Evolutionary conservation across 2,113 vertebrate genomes (phyloP).

Genomic region (Chascanopsetta lugubris): DNA sequence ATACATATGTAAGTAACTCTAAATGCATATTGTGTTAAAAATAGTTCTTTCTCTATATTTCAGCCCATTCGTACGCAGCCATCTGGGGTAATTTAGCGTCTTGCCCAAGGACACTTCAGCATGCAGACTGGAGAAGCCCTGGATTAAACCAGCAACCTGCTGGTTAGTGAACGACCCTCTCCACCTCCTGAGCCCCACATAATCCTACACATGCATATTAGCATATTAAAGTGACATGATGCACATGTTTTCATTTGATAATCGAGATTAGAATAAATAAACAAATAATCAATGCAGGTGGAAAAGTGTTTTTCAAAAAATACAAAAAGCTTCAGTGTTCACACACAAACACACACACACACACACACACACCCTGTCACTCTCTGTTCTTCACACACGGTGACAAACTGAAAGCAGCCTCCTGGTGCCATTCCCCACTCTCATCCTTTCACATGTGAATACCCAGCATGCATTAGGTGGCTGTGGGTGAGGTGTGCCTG

Average conservation of each 20-base stretch:
- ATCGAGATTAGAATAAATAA: background rate
- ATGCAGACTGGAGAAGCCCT: too few relatives aligned
- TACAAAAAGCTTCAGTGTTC: too few relatives aligned
- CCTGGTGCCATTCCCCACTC: background rate
- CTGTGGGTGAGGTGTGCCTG: constrained; percentile 81
- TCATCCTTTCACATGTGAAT: constrained; percentile 76
- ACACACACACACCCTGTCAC: constrained; percentile 16
- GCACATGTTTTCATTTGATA: too few relatives aligned
- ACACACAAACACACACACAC: background rate
- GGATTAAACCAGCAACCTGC: background rate
- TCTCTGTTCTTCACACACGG: constrained; percentile 20
- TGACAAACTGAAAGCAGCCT: constrained; percentile 50
- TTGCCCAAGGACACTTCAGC: too few relatives aligned
- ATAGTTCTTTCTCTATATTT: too few relatives aligned
- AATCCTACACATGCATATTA: background rate
- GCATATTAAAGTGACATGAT: too few relatives aligned
- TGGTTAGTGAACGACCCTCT: background rate
- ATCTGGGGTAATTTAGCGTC: too few relatives aligned
- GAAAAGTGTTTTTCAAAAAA: background rate
- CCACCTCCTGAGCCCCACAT: background rate
- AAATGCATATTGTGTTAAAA: too few relatives aligned
- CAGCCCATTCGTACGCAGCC: too few relatives aligned
- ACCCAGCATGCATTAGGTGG: constrained; percentile 84
- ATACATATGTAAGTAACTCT: too few relatives aligned
- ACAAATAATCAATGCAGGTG: background rate